phyloP scores from a whole-genome alignment of 2,888 invertebrate species.

The Tolmerus cingulatus region DNA sequence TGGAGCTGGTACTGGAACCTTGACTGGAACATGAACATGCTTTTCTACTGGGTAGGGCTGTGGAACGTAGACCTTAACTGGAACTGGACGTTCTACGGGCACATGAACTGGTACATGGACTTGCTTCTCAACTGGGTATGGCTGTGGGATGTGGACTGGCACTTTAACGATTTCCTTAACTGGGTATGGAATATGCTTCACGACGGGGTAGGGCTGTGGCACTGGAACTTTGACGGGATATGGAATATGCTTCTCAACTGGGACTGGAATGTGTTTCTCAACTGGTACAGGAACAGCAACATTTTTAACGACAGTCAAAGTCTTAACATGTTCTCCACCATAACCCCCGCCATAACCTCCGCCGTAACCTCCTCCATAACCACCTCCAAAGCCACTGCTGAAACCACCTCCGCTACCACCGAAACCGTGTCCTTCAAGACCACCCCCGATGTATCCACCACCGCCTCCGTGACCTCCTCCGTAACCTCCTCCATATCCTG shows the following conservation, averaged over 20 bases:
- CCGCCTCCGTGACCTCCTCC: conserved; percentile 60
- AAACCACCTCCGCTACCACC: conserved; percentile 53
- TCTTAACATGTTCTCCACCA: conserved; percentile 70
- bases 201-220: conserved; percentile 76
- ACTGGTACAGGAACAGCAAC: conserved; percentile 78
- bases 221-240: conserved; percentile 71
- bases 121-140: conserved; percentile 70
- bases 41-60: conserved; percentile 83
- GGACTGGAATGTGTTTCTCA: conserved; percentile 74
- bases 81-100: conserved; percentile 71
- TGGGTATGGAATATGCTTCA: conserved; percentile 72
- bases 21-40: conserved; percentile 74
- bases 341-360: conserved; percentile 65
- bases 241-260: conserved; percentile 69
- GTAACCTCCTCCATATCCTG: conserved; percentile 54
- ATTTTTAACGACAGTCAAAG: conserved; percentile 74
- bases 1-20: conserved; percentile 76
- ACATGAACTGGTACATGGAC: conserved; percentile 71
- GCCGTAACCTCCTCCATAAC: conserved; percentile 52
- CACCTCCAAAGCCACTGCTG: conserved; percentile 52
- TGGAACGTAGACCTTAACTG: conserved; percentile 75
- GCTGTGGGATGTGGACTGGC: conserved; percentile 75
- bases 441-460: conserved; percentile 50
- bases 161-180: conserved; percentile 78
- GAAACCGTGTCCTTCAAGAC: conserved; percentile 59